Percentiles rank a stretch among this genome's conserved stretches.
These are phyloP conservation scores for Cataglyphis livida DNA, from an alignment of 2,888 invertebrate species.

Conservation along the genomic window DNA sequence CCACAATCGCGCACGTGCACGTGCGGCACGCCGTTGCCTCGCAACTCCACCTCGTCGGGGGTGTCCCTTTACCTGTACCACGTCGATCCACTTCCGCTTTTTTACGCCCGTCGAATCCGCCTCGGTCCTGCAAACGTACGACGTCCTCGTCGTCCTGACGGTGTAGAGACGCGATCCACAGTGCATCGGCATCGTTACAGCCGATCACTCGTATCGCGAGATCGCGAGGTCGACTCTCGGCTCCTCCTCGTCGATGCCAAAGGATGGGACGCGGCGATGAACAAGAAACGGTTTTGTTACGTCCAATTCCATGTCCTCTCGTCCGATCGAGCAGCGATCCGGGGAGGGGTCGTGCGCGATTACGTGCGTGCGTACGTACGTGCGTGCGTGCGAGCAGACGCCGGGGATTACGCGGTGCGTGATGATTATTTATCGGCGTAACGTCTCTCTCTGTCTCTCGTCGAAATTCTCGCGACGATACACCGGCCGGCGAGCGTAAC, in stretches of 20 bases:
- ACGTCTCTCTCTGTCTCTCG: background rate
- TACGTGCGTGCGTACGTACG: constrained; percentile 59
- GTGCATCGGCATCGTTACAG: constrained; percentile 56
- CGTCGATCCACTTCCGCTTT: constrained; percentile 57
- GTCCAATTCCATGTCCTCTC: constrained; percentile 56
- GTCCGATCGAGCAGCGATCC: constrained; percentile 44
- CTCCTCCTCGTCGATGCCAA: constrained; percentile 25
- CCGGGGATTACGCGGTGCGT: constrained; percentile 60
- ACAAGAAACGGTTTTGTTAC: constrained; percentile 57
- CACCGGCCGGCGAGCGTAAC: constrained; percentile 62
- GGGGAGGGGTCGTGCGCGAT: constrained; percentile 44
- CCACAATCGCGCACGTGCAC: constrained; percentile 55
- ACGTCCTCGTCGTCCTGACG: constrained; percentile 51
- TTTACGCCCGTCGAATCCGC: constrained; percentile 35
- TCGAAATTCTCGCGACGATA: constrained; percentile 48
- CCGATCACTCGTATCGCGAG: constrained; percentile 41
- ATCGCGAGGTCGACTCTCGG: constrained; percentile 37
- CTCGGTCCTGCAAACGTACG: constrained; percentile 27
- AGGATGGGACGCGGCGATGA: constrained; percentile 59
- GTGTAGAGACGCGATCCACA: constrained; percentile 31
- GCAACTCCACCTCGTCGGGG: constrained; percentile 15
- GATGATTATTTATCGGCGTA: constrained; percentile 28
- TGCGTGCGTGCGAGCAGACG: constrained; percentile 52
- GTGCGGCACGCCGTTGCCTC: constrained; percentile 41
- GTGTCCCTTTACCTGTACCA: constrained; percentile 63